Evolutionary conservation across 1,140 invertebrate species (phyloP).

Genomic region (Halesus radiatus): DNA sequence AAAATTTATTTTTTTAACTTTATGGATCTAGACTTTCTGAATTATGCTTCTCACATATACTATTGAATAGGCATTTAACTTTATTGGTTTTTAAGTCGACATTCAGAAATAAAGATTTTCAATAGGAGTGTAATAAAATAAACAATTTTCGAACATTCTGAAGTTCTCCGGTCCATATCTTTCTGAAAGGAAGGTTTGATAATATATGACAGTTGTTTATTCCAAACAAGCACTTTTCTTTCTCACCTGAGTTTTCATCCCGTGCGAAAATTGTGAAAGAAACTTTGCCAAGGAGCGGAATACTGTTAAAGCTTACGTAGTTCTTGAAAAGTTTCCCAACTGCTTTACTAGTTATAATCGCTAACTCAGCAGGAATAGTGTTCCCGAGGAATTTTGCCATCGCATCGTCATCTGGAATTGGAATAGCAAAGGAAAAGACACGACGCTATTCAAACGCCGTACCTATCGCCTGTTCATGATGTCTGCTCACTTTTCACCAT

Average conservation of each 20-base stretch:
- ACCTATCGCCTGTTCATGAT: too few species aligned
- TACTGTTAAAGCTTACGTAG: constrained; percentile 55
- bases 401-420: constrained; percentile 34
- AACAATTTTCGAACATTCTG: constrained; percentile 1
- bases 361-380: constrained; percentile 51
- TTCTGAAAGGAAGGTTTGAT: background rate
- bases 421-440: constrained; percentile 23
- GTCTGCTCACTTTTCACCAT: background rate
- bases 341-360: constrained; percentile 55
- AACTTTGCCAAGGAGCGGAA: constrained; percentile 46
- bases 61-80: too few species aligned
- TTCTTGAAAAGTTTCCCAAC: constrained; percentile 53
- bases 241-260: constrained; percentile 46
- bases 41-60: too few species aligned
- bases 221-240: constrained; percentile 46
- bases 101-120: too few species aligned
- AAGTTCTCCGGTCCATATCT: constrained; percentile 2
- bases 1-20: too few species aligned
- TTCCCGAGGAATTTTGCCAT: constrained; percentile 44
- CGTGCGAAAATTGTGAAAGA: constrained; percentile 50
- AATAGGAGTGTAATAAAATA: background rate
- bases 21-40: too few species aligned
- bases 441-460: background rate
- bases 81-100: too few species aligned
- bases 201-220: constrained; percentile 45